Base-by-base conservation (phyloP, 2,888 invertebrate genomes). In the Heptascelio sp. region DNA sequence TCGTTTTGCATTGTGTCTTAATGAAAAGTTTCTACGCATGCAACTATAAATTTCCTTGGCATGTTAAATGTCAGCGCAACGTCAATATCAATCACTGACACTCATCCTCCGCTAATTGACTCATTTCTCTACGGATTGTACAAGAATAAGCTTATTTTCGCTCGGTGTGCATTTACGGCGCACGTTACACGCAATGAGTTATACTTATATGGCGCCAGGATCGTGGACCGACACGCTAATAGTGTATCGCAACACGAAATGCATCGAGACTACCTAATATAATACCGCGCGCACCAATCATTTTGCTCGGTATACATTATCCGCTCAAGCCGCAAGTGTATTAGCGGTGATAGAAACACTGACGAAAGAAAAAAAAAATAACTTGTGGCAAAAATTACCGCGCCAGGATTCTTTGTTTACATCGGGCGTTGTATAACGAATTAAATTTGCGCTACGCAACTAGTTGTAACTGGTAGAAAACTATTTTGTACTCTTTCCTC, bases 171-270 rank as follows among this genome's bases (percentile, higher is more conserved):
- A 55, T 62, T 71, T 49, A 60, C 37, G 46, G 70, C 43, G 30
- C 62, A 46, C 60, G 70, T 64, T 70, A 37, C 64, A 71, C 34
- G 64, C 70, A 78, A 78, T 70, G 68, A 64, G 49, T 71, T 71
- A 71, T 71, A 71, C 71, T 65, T 78, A 78, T 78, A 78, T 78
- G 78, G 78, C 64, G 62, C 70, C 34, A 51, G 57, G 64, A 55
- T 77, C 49, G 60, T 37, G 30, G 17, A 51, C 49, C 67, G 23
- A 30, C 37, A 68, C 68, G 25, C 59, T 77, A 76, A 77, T 67
- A 40, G 60, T 34, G 60, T 76, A 49, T 51, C 59, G 64, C 53
- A 64, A 60, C 37, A 73, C 51, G 37, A 51, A 40, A 40, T 43
- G 43, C 57, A 57, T 53, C 62, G 62, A 11, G 26, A 49, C 65